Conservation (phyloP, 2,797 vertebrate genomes). For the Momotus momota region DNA sequence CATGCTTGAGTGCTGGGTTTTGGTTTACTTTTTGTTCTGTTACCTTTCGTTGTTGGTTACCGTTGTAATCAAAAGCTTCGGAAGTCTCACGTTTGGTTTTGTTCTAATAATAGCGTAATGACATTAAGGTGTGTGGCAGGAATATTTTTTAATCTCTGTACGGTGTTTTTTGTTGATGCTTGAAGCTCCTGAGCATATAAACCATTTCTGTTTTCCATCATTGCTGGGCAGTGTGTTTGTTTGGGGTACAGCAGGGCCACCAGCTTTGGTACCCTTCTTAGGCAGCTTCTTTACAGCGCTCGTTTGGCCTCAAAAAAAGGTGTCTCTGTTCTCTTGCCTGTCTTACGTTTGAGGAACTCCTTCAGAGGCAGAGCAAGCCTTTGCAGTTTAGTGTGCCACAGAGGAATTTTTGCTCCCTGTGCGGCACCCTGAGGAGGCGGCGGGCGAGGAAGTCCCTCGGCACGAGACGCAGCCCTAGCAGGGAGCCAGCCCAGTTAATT, state of each 20-base stretch:
- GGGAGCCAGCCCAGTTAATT: neutral
- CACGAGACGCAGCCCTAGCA: neutral
- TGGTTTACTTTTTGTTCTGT: neutral
- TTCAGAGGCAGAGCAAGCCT: neutral
- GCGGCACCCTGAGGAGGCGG: too few relatives aligned
- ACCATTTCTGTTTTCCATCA: too few relatives aligned
- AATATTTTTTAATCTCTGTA: neutral
- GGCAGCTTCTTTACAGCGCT: neutral
- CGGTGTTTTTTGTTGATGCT: rapidly evolving
- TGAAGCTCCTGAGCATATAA: rapidly evolving
- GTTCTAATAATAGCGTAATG: rapidly evolving
- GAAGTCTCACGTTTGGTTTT: neutral
- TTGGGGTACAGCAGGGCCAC: neutral
- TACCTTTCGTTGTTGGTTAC: neutral
- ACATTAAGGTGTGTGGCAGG: neutral
- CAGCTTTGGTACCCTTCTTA: neutral
- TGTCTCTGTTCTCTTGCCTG: too few relatives aligned
- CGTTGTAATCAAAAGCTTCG: rapidly evolving
- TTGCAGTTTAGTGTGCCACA: rapidly evolving
- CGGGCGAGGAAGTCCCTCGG: neutral
- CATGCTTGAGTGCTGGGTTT: neutral
- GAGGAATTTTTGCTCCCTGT: neutral
- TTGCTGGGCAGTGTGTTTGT: neutral
- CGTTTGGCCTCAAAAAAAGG: neutral
- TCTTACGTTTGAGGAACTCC: neutral